Conservation (phyloP, 2,888 invertebrate genomes). For the Apantesis nais region DNA sequence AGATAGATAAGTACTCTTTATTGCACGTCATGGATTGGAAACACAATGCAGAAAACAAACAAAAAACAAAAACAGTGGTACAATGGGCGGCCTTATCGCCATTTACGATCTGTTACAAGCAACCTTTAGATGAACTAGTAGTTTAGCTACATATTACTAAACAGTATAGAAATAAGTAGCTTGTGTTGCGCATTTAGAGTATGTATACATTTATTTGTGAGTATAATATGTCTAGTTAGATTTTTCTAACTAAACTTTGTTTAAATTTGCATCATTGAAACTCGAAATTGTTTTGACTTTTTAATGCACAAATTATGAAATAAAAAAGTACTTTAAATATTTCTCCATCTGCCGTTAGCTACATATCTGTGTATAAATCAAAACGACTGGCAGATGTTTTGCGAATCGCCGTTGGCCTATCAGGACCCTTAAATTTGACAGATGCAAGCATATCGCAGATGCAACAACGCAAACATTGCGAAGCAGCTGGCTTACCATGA, state of each 20-base stretch:
- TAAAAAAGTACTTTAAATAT: slow-evolving; percentile 9
- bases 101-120: too few species aligned
- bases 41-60: too few species aligned
- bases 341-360: slow-evolving; percentile 36
- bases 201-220: too few species aligned
- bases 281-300: not conserved
- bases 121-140: too few species aligned
- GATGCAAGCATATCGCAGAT: slow-evolving; percentile 45
- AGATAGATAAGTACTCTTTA: too few species aligned
- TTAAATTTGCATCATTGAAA: not conserved
- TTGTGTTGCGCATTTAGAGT: too few species aligned
- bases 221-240: not conserved
- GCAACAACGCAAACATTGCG: slow-evolving; percentile 32
- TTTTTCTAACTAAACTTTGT: not conserved
- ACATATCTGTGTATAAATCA: slow-evolving; percentile 42
- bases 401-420: slow-evolving; percentile 35
- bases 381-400: slow-evolving; percentile 46
- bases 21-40: too few species aligned
- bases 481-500: not conserved
- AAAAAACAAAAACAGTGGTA: too few species aligned
- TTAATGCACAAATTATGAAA: not conserved
- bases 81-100: too few species aligned
- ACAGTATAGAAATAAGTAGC: too few species aligned
- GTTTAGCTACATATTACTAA: too few species aligned
- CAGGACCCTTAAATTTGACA: slow-evolving; percentile 33